Evolutionary conservation across 2,888 invertebrate species (phyloP).

Genomic region (Autographa gamma): DNA sequence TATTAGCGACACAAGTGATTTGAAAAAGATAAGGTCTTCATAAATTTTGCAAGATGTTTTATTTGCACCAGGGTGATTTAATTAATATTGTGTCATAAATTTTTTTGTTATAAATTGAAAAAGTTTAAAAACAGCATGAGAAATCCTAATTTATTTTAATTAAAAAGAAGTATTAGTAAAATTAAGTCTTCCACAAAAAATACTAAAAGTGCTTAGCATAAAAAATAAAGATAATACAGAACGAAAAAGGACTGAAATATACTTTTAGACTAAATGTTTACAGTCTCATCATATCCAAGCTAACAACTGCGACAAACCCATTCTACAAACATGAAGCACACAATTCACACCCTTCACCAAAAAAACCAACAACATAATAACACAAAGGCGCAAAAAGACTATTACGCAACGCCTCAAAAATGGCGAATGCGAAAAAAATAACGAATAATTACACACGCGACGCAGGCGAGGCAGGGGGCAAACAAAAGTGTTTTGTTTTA

Average conservation of each 20-base stretch:
- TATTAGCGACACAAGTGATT: no score
- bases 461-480: constrained; percentile 55
- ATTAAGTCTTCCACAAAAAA: no score
- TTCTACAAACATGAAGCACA: background rate
- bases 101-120: background rate
- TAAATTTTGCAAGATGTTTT: background rate
- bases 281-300: background rate
- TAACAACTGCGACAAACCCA: background rate
- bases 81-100: background rate
- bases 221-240: background rate
- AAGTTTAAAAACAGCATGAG: background rate
- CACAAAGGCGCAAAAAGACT: constrained; percentile 42
- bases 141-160: no score
- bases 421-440: constrained; percentile 69
- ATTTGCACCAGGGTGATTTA: background rate
- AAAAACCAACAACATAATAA: constrained; percentile 38
- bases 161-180: no score
- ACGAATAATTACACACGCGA: constrained; percentile 78
- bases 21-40: background rate
- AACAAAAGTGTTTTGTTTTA: constrained; percentile 79
- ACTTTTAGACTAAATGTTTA: background rate
- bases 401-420: constrained; percentile 46
- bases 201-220: no score
- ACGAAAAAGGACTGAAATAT: no score
- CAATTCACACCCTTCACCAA: constrained; percentile 20